These are phyloP conservation scores for Origma solitaria DNA, from an alignment of 2,113 vertebrate species.

Conservation along the genomic window DNA sequence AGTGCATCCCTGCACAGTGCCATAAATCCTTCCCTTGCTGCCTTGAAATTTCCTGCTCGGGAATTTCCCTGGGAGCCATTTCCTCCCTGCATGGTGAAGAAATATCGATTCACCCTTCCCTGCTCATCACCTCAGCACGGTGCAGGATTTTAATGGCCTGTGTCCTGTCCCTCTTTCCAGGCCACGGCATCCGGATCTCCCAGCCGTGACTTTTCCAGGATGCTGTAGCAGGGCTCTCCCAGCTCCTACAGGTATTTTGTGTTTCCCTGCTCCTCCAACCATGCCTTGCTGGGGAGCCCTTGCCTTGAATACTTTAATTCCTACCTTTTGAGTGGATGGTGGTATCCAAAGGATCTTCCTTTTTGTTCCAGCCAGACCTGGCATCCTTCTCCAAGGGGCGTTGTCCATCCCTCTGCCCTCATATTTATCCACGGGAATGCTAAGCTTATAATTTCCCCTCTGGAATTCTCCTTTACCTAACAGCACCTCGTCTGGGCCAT, in stretches of 20 bases:
- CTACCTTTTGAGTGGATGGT: not conserved
- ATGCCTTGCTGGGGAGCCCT: not conserved
- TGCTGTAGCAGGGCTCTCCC: not conserved
- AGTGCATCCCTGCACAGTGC: not conserved
- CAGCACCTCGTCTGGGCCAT: not conserved
- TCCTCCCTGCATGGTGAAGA: not conserved
- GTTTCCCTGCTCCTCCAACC: not conserved
- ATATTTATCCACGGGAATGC: not conserved
- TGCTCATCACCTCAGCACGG: not conserved
- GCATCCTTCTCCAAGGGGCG: not conserved
- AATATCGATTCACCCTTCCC: not conserved
- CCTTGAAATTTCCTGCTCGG: not conserved
- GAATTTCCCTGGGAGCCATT: not conserved
- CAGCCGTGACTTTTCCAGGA: not conserved
- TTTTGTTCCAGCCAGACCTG: not conserved
- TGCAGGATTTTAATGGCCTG: not conserved
- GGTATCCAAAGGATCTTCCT: not conserved
- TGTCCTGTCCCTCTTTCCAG: not conserved
- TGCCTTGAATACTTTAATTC: rapidly evolving
- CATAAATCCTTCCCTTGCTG: not conserved
- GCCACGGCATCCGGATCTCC: not conserved
- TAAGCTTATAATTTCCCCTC: rapidly evolving
- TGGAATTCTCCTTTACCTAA: not conserved
- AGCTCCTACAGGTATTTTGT: not conserved
- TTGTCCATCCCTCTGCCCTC: not conserved